Evolutionary conservation across 2,797 vertebrate species (phyloP).

Genomic region (Labeo calbasu): DNA sequence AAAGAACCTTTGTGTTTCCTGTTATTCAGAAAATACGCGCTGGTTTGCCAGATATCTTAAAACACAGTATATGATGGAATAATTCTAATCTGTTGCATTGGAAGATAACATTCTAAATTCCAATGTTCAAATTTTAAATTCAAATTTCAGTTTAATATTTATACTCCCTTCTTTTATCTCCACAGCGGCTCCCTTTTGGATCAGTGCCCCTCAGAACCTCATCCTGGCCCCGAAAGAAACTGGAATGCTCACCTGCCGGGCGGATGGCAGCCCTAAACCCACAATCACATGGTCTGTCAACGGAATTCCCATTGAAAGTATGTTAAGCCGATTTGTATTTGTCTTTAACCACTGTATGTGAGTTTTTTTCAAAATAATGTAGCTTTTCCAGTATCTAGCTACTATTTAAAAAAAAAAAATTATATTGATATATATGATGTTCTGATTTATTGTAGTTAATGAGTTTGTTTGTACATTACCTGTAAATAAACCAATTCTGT

Average conservation of each 20-base stretch:
- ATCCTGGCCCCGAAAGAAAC: constrained; percentile 93
- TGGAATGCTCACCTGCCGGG: constrained; percentile 87
- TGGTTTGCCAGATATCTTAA: neutral
- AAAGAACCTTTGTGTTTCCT: constrained; percentile 13
- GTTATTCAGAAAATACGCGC: neutral
- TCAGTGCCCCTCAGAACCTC: constrained; percentile 89
- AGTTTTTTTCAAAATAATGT: neutral
- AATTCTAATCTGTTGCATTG: neutral
- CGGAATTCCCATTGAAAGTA: constrained; percentile 89
- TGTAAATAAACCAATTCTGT: neutral
- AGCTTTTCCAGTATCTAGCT: neutral
- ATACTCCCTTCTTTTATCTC: neutral
- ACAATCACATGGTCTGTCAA: constrained; percentile 90
- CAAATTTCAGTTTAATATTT: neutral
- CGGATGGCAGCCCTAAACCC: constrained; percentile 89
- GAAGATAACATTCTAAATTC: neutral
- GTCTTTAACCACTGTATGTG: neutral
- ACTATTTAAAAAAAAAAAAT: no score
- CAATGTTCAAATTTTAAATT: neutral
- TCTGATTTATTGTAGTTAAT: neutral
- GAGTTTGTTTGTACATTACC: neutral
- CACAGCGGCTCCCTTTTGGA: constrained; percentile 94
- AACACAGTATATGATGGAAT: neutral
- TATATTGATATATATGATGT: neutral
- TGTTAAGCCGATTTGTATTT: constrained; percentile 64